Evolutionary conservation across 1,140 invertebrate species (phyloP), one percentile per base, ranked within the genome.

Genomic region (Cecropterus lyciades): DNA sequence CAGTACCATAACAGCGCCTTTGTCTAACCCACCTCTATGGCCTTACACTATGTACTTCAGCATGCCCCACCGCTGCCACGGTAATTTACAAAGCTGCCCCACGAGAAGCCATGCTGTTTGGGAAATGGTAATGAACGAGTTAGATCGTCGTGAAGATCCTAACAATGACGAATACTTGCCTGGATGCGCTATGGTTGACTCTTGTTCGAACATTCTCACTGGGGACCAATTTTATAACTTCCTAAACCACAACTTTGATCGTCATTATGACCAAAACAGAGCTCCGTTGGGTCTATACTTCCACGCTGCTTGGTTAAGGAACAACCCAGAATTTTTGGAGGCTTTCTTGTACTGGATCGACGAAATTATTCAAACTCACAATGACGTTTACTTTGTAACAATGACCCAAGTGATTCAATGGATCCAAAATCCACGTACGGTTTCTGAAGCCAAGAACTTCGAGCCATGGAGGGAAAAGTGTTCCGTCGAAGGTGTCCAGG

Each of bases 121-220:
- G 98, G 98, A 99, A 92, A 98, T 99, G 97, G 97, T 98, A n/a
- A 97, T 99, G 96, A 99, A 99, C 85, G 98, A 99, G 86, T 91
- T 98, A 75, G 98, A 99, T 92, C 94, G 97, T 67, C 95, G 98
- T 67, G 98, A 98, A 88, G 97, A 98, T 84, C 97, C 97, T 0
- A 95, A 93, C 69, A 97, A 97, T 79, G 97, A 98, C 81, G 98
- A 99, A 86, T 97, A 97, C 76, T 92, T 99, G 2, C 97, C 97
- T 2, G 98, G 98, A 45, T 99, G 98, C 80, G 97, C 97, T 72
- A 99, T 99, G 98, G 97, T 99, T 0, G 98, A 99, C 89, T 98
- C 97, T 16, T 99, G 98, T 93, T 98, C 97, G 63, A 98, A 98
- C 89, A 98, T 98, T 75, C 93, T 98, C 9, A 97, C 95, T 24